Evolutionary conservation across 2,797 vertebrate genomes (phyloP).

Genomic region (Sphenodon punctatus): DNA sequence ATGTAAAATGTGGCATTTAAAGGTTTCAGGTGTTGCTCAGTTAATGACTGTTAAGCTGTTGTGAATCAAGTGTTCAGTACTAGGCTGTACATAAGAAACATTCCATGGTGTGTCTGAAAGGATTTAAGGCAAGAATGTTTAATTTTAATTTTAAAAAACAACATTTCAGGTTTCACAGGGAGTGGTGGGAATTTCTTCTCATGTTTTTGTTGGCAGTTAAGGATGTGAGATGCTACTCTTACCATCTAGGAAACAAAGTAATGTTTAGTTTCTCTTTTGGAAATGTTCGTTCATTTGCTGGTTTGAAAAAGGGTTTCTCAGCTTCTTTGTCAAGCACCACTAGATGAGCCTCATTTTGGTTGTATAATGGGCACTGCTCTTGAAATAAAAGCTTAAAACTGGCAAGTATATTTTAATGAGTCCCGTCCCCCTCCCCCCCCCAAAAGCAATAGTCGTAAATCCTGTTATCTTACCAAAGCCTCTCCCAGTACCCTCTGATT

Average conservation of each 20-base stretch:
- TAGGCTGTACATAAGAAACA: conserved; percentile 75
- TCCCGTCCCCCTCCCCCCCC: too few species aligned
- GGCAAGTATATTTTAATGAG: conserved; percentile 45
- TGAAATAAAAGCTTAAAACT: conserved; percentile 36
- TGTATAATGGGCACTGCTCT: conserved; percentile 53
- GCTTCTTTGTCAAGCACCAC: conserved; percentile 49
- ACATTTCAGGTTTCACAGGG: conserved; percentile 58
- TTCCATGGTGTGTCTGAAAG: conserved; percentile 72
- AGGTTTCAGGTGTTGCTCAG: conserved; percentile 76
- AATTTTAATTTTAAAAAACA: conserved; percentile 59
- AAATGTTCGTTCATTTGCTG: conserved; percentile 62
- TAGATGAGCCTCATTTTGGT: conserved; percentile 50
- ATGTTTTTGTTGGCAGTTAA: conserved; percentile 64
- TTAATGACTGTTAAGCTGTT: conserved; percentile 78
- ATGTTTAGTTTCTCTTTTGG: conserved; percentile 74
- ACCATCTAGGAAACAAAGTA: conserved; percentile 61
- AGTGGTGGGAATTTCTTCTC: conserved; percentile 64
- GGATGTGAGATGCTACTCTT: conserved; percentile 73
- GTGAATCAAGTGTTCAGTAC: conserved; percentile 68
- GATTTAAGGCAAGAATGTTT: conserved; percentile 66
- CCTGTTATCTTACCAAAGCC: conserved; percentile 52
- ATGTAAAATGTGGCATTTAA: conserved; percentile 73
- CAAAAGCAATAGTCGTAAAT: conserved; percentile 57
- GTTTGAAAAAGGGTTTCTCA: conserved; percentile 39
- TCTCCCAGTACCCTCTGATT: conserved; percentile 52